These are phyloP conservation scores for Psittacula derbiana DNA, from an alignment of 2,797 vertebrate genomes.

Conservation along the genomic window DNA sequence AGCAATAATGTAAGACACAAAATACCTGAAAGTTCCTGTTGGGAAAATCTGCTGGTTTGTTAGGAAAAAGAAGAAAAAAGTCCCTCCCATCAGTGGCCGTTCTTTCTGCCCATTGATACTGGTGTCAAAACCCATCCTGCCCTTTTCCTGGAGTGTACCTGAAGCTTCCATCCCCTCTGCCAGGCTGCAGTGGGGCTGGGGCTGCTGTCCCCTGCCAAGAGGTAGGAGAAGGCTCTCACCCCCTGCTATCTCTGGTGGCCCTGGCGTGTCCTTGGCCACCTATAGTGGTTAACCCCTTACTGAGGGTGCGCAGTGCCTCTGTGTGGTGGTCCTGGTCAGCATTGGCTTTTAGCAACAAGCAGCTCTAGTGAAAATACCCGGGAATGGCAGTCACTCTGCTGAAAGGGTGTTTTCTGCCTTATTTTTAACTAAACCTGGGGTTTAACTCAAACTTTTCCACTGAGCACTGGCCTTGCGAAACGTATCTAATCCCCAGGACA, in stretches of 20 bases:
- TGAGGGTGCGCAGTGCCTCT: background rate
- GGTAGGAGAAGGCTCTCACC: background rate
- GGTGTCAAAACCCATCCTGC: background rate
- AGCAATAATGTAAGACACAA: background rate
- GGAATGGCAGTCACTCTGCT: background rate
- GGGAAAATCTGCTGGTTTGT: background rate
- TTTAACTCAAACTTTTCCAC: background rate
- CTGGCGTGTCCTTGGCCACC: background rate
- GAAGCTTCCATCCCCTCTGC: background rate
- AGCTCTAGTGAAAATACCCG: background rate
- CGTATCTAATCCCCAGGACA: background rate
- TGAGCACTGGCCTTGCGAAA: background rate
- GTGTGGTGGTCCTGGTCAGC: background rate
- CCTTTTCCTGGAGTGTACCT: background rate
- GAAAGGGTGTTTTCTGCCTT: background rate
- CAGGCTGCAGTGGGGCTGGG: background rate
- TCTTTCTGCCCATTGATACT: background rate
- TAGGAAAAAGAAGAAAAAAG: background rate
- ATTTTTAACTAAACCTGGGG: background rate
- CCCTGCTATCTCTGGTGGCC: background rate
- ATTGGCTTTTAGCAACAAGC: background rate
- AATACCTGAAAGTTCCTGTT: background rate
- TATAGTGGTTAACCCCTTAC: background rate
- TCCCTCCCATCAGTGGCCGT: fast-evolving
- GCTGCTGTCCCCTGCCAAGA: background rate